A percentile compares a stretch with the other conserved stretches of the same genome.
These are phyloP conservation scores for Drosophila tani DNA, from an alignment of 1,140 invertebrate genomes.

Conservation along the genomic window DNA sequence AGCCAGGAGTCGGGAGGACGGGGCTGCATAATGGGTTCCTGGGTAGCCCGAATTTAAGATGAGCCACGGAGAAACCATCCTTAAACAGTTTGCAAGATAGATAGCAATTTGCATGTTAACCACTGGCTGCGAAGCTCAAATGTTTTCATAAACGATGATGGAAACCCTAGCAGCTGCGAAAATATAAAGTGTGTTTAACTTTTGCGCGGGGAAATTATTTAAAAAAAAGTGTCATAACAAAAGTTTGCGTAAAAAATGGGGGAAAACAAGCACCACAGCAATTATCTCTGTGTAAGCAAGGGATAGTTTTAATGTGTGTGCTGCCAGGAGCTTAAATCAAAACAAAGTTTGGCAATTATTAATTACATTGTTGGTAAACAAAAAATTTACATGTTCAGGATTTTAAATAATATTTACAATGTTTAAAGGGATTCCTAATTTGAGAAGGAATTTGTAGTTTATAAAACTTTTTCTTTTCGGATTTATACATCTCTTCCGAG, in stretches of 20 bases:
- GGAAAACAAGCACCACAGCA: background rate
- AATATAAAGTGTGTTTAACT: conserved; percentile 24
- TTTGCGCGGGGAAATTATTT: background rate
- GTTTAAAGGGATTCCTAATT: too few relatives aligned
- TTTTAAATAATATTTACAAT: background rate
- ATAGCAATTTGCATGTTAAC: conserved; percentile 33
- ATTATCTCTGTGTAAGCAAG: conserved; percentile 18
- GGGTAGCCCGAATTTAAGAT: conserved; percentile 19
- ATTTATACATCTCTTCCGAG: background rate
- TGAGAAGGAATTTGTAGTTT: background rate
- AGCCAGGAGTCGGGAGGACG: conserved; percentile 11
- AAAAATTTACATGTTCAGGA: background rate
- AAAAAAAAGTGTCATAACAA: conserved; percentile 9
- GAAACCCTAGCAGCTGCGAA: conserved; percentile 20
- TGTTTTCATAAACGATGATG: conserved; percentile 36
- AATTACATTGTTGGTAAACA: background rate
- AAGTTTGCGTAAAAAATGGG: conserved; percentile 3
- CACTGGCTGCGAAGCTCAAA: conserved; percentile 8
- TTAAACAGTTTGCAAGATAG: conserved; percentile 28
- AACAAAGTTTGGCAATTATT: conserved; percentile 1
- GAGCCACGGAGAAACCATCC: conserved; percentile 12
- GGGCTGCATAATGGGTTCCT: conserved; percentile 12
- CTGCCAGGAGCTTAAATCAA: background rate
- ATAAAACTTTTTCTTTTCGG: background rate
- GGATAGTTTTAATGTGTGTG: background rate